Conservation (phyloP, 2,888 invertebrate genomes). For the Synanthedon myopaeformis region DNA sequence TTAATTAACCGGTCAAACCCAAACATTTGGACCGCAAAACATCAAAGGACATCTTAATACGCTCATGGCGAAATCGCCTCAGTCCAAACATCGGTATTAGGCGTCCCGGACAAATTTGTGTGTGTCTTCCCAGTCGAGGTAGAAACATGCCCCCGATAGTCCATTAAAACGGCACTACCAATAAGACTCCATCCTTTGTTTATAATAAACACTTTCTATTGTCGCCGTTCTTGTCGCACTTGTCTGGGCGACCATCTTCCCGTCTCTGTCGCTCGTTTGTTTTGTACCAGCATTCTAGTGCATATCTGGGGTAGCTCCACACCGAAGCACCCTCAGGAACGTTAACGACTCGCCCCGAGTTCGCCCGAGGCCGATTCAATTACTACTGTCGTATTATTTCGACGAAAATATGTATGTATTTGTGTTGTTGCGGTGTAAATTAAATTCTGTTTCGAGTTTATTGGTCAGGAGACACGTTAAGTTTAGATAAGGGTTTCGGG, state of each 20-base stretch:
- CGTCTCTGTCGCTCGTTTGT: slow-evolving; percentile 40
- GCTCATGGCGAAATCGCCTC: slow-evolving; percentile 57
- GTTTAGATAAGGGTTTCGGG: slow-evolving; percentile 37
- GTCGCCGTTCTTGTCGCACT: slow-evolving; percentile 23
- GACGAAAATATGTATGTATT: slow-evolving; percentile 67
- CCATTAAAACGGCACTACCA: slow-evolving; percentile 52
- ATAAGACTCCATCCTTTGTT: slow-evolving; percentile 68
- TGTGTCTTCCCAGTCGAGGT: slow-evolving; percentile 37
- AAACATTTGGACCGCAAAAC: slow-evolving; percentile 47
- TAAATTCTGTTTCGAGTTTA: slow-evolving; percentile 61
- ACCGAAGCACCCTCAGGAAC: slow-evolving; percentile 56
- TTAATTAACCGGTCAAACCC: slow-evolving; percentile 57
- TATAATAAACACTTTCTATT: slow-evolving; percentile 67
- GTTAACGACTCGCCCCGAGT: slow-evolving; percentile 63
- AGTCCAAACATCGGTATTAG: slow-evolving; percentile 46
- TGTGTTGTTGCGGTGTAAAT: slow-evolving; percentile 61
- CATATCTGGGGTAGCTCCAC: slow-evolving; percentile 46
- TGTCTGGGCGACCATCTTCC: slow-evolving; percentile 7
- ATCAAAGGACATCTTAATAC: slow-evolving; percentile 66
- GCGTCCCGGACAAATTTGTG: slow-evolving; percentile 34
- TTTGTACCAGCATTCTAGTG: slow-evolving; percentile 58
- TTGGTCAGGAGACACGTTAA: slow-evolving; percentile 49
- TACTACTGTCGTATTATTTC: slow-evolving; percentile 68
- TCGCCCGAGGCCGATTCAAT: slow-evolving; percentile 69
- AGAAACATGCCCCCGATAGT: slow-evolving; percentile 53